phyloP scores from a whole-genome alignment of 2,888 invertebrate species.

The Rotaria sp. region DNA sequence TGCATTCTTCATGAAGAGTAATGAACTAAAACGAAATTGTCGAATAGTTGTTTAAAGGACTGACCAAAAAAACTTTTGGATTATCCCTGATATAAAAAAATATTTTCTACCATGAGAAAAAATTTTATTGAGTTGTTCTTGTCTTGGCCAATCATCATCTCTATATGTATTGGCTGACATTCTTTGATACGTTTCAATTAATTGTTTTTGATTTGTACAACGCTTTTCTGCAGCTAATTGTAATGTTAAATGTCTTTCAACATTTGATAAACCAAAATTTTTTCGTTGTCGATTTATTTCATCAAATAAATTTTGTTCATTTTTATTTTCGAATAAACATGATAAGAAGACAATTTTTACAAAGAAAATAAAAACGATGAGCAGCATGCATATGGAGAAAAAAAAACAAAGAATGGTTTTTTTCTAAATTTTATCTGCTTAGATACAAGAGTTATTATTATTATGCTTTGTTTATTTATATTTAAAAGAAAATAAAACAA shows the following conservation, averaged over 20 bases:
- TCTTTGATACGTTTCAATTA: background rate
- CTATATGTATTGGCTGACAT: background rate
- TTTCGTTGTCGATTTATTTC: constrained; percentile 4
- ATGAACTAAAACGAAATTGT: too few relatives aligned
- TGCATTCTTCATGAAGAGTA: too few relatives aligned
- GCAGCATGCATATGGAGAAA: constrained; percentile 9
- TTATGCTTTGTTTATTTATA: background rate
- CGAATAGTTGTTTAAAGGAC: too few relatives aligned
- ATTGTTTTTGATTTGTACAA: background rate
- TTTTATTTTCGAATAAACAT: background rate
- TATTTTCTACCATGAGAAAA: background rate
- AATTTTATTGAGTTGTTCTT: background rate
- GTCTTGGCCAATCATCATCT: background rate
- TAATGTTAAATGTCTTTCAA: background rate
- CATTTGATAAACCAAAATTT: background rate
- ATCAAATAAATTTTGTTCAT: background rate
- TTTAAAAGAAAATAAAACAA: background rate
- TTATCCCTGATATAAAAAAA: too few relatives aligned
- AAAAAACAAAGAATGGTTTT: background rate
- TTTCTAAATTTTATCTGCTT: background rate
- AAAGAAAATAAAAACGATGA: constrained; percentile 15
- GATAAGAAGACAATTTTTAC: background rate
- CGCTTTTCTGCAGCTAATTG: background rate
- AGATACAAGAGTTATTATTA: background rate
- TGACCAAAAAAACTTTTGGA: too few relatives aligned